Evolutionary conservation across 2,113 vertebrate genomes (phyloP).

Genomic region (Coregonus clupeaformis): DNA sequence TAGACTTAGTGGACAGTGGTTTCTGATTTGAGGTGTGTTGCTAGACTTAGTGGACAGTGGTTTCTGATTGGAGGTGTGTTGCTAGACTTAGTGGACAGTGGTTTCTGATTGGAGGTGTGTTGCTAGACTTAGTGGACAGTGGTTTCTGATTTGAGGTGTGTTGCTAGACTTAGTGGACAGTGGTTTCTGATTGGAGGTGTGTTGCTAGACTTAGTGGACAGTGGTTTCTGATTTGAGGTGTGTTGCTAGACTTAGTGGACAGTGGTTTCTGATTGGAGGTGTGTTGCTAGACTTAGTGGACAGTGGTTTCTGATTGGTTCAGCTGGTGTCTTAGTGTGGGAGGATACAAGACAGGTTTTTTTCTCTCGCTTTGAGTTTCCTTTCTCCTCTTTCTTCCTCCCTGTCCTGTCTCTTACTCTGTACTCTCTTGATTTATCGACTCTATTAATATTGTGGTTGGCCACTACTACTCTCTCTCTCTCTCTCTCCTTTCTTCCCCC

Average conservation of each 20-base stretch:
- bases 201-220: too few relatives aligned
- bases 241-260: not conserved
- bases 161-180: too few relatives aligned
- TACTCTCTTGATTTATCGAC: conserved; percentile 23
- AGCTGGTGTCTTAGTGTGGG: conserved; percentile 26
- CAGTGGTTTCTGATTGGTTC: conserved; percentile 1
- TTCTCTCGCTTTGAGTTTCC: conserved; percentile 1
- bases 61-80: too few relatives aligned
- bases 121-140: not conserved
- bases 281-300: too few relatives aligned
- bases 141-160: too few relatives aligned
- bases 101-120: too few relatives aligned
- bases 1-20: too few relatives aligned
- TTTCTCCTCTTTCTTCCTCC: not conserved
- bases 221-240: too few relatives aligned
- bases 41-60: too few relatives aligned
- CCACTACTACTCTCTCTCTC: not conserved
- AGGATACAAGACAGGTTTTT: conserved; percentile 37
- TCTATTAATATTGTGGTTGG: not conserved
- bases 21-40: too few relatives aligned
- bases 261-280: not conserved
- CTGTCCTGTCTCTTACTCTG: not conserved
- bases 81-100: too few relatives aligned
- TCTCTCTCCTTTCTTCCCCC: not conserved
- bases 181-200: not conserved